Percentiles rank a stretch among this genome's conserved stretches.
These are phyloP conservation scores for Brachionus rotundiformis DNA, from an alignment of 1,140 invertebrate species.

Conservation along the genomic window DNA sequence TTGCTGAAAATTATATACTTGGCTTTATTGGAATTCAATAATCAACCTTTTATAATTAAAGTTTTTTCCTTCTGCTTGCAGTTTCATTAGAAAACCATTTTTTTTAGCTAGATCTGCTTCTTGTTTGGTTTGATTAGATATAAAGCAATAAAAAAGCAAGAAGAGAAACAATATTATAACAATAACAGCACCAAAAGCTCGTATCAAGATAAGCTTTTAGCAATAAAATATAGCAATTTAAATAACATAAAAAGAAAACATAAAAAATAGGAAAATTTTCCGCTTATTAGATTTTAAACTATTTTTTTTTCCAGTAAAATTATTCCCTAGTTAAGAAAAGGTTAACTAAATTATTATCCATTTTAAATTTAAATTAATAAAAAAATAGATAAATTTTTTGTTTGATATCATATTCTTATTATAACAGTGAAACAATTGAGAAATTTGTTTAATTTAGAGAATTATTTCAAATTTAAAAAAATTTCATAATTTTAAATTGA, in stretches of 20 bases:
- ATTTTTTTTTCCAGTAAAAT: background rate
- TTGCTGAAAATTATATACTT: background rate
- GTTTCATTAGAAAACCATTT: background rate
- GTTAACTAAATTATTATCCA: too few relatives aligned
- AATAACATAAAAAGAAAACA: slow-evolving; percentile 23
- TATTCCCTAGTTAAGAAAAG: too few relatives aligned
- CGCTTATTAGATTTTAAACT: background rate
- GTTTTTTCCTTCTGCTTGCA: background rate
- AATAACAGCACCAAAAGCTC: background rate
- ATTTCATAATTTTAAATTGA: too few relatives aligned
- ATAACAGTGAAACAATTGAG: too few relatives aligned
- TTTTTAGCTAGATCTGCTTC: slow-evolving; percentile 7
- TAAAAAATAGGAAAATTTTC: background rate
- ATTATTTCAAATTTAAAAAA: too few relatives aligned
- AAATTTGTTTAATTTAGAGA: too few relatives aligned
- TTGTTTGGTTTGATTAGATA: background rate
- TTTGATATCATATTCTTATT: too few relatives aligned
- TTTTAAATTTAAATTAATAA: too few relatives aligned
- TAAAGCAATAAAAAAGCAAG: background rate
- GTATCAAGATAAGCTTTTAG: slow-evolving; percentile 44
- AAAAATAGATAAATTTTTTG: too few relatives aligned
- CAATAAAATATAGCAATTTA: background rate
- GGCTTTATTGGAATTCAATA: background rate
- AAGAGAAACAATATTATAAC: background rate
- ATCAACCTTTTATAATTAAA: background rate